These are phyloP conservation scores for Masnerella sp. DNA, from an alignment of 2,888 invertebrate species.

Conservation along the genomic window DNA sequence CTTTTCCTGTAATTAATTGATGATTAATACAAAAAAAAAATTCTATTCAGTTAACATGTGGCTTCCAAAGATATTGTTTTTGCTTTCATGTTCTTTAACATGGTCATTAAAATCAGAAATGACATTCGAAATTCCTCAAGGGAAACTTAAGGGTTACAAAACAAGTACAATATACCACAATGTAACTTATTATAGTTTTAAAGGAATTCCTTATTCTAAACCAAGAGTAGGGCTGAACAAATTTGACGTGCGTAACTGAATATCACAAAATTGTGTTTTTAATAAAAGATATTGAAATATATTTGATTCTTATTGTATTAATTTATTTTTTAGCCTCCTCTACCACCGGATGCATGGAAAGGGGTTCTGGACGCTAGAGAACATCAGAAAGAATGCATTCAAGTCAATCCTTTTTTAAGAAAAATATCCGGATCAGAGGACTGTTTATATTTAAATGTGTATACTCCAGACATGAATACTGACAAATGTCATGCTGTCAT, in stretches of 20 bases:
- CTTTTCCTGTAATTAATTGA: not conserved
- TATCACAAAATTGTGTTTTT: not conserved
- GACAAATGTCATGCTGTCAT: slow-evolving; percentile 70
- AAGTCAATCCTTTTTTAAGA: slow-evolving; percentile 67
- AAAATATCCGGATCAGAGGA: slow-evolving; percentile 70
- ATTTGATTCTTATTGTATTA: not conserved
- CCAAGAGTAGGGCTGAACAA: slow-evolving; percentile 69
- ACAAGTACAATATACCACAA: slow-evolving; percentile 65
- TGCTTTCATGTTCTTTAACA: slow-evolving; percentile 3
- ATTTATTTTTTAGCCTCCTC: slow-evolving; percentile 60
- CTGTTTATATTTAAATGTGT: slow-evolving; percentile 72
- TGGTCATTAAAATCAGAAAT: slow-evolving; percentile 17
- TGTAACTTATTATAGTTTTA: slow-evolving; percentile 70
- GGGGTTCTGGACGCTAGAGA: slow-evolving; percentile 71
- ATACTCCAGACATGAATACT: slow-evolving; percentile 68
- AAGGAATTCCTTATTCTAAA: slow-evolving; percentile 72
- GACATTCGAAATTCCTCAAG: slow-evolving; percentile 68
- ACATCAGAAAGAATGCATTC: slow-evolving; percentile 67
- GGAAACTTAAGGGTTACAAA: slow-evolving; percentile 68
- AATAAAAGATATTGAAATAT: not conserved
- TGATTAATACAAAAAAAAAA: not conserved
- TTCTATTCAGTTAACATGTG: slow-evolving; percentile 45
- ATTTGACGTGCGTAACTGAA: slow-evolving; percentile 66
- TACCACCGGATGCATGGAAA: slow-evolving; percentile 69
- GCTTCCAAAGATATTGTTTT: slow-evolving; percentile 34